Evolutionary conservation across 2,888 invertebrate species (phyloP).

Genomic region (Lamellibrachia columna): DNA sequence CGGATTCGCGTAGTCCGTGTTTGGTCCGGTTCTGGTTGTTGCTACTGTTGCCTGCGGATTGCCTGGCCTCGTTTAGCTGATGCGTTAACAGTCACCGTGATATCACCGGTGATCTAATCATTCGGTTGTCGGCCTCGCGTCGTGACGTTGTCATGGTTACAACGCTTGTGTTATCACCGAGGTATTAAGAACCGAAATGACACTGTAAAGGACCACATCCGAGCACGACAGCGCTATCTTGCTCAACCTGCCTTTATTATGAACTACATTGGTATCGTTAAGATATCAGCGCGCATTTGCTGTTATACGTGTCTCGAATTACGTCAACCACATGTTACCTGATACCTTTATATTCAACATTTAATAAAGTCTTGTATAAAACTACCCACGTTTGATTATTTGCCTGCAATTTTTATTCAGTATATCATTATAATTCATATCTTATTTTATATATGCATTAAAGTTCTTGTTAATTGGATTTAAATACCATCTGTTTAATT

Average conservation of each 20-base stretch:
- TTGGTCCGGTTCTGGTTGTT: background rate
- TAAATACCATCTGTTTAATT: background rate
- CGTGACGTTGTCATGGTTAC: background rate
- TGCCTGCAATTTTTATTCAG: background rate
- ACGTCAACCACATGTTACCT: background rate
- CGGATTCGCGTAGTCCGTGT: background rate
- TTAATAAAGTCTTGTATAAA: background rate
- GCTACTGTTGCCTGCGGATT: background rate
- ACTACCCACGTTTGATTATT: background rate
- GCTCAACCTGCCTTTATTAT: background rate
- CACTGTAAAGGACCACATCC: background rate
- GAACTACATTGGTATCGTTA: background rate
- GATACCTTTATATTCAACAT: background rate
- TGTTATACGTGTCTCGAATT: background rate
- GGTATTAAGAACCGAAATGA: background rate
- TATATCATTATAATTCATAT: background rate
- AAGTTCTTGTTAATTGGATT: background rate
- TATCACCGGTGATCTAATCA: background rate
- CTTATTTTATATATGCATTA: background rate
- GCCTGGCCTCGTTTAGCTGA: background rate
- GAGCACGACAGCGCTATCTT: background rate
- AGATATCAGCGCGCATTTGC: background rate
- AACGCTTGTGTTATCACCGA: conserved; percentile 8
- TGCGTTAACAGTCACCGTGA: background rate
- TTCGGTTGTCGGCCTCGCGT: background rate